Evolutionary conservation across 2,888 invertebrate genomes (phyloP).

Genomic region (Limnephilus rhombicus): DNA sequence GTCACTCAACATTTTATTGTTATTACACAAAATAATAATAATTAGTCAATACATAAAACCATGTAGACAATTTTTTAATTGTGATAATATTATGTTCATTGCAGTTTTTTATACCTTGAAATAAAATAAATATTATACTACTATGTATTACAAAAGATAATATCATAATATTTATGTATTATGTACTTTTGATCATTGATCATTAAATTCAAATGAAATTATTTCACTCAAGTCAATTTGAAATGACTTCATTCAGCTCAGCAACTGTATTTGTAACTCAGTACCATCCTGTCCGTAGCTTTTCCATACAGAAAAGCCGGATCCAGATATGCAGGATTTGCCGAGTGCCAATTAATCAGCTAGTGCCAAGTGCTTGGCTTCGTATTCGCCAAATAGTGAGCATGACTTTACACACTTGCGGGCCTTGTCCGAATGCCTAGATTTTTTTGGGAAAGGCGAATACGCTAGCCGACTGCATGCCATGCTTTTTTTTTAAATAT

Average conservation of each 20-base stretch:
- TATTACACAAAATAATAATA: not conserved
- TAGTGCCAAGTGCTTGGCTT: no score
- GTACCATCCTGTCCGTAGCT: no score
- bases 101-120: not conserved
- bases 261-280: not conserved
- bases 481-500: no score
- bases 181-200: not conserved
- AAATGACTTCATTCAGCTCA: not conserved
- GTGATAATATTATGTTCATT: not conserved
- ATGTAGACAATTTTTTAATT: not conserved
- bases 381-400: no score
- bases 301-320: no score
- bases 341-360: no score
- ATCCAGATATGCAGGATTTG: no score
- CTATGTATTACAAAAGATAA: no score
- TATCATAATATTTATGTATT: not conserved
- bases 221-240: not conserved
- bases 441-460: no score
- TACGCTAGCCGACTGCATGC: no score
- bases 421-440: no score
- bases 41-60: not conserved
- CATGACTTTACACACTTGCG: no score
- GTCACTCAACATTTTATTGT: not conserved
- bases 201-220: not conserved
- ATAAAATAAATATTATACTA: not conserved